phyloP scores from a whole-genome alignment of 2,888 invertebrate species.

The Caenorhabditis sp. region DNA sequence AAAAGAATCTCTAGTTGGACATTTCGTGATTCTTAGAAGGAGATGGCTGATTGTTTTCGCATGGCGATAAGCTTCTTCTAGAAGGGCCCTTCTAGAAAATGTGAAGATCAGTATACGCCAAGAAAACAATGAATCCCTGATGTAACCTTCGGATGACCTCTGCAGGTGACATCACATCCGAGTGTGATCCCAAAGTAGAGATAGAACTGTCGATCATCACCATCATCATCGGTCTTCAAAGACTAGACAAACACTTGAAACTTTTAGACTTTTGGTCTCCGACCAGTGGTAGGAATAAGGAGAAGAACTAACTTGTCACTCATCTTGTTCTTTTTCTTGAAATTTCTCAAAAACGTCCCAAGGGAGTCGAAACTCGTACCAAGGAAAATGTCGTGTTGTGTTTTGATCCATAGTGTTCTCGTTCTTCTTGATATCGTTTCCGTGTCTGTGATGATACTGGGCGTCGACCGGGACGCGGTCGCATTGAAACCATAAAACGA shows the following conservation, averaged over 20 bases:
- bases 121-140: not conserved
- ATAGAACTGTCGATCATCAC: constrained; percentile 18
- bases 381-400: constrained; percentile 21
- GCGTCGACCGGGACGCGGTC: constrained; percentile 1
- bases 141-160: not conserved
- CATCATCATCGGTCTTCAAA: constrained; percentile 43
- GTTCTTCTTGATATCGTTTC: not conserved
- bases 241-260: constrained; percentile 49
- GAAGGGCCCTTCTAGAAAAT: not conserved
- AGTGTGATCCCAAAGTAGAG: constrained; percentile 16
- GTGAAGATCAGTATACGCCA: not conserved
- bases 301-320: constrained; percentile 26
- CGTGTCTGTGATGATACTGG: not conserved
- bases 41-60: not conserved
- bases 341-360: constrained; percentile 31
- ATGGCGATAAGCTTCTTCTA: not conserved
- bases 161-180: constrained; percentile 14
- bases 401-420: constrained; percentile 38
- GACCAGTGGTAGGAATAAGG: constrained; percentile 15
- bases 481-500: constrained; percentile 46
- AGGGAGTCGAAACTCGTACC: constrained; percentile 22
- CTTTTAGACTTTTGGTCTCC: constrained; percentile 53
- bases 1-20: constrained; percentile 16
- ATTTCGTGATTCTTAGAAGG: not conserved
- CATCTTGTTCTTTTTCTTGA: constrained; percentile 38